Conservation (phyloP, 2,113 vertebrate species). For the Protobothrops mucrosquamatus region DNA sequence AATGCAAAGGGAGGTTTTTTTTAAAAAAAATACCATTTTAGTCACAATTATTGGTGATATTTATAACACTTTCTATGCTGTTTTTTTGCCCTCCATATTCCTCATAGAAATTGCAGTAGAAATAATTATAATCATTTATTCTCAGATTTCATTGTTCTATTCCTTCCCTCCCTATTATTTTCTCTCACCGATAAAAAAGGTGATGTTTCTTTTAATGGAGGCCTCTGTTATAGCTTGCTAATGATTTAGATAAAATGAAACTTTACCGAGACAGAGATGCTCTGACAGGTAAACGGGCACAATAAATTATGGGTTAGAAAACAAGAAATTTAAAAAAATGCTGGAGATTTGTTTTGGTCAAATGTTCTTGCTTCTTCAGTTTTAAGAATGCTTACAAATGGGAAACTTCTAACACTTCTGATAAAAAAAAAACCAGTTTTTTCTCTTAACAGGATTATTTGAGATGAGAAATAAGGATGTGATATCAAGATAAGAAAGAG, state of each 20-base stretch:
- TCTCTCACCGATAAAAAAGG: slow-evolving; percentile 26
- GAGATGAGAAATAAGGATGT: not conserved
- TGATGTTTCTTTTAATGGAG: slow-evolving; percentile 37
- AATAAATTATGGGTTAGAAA: not conserved
- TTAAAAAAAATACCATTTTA: slow-evolving; percentile 25
- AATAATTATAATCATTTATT: slow-evolving; percentile 50
- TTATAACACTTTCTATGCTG: slow-evolving; percentile 29
- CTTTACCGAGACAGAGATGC: not conserved
- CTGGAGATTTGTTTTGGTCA: not conserved
- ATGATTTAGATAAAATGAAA: not conserved
- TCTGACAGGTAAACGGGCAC: not conserved
- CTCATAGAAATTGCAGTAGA: slow-evolving; percentile 40
- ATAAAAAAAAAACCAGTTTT: not conserved
- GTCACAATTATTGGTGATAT: slow-evolving; percentile 17
- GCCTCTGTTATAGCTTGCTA: slow-evolving; percentile 9
- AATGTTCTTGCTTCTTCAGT: not conserved
- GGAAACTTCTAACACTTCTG: not conserved
- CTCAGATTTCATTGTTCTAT: slow-evolving; percentile 57
- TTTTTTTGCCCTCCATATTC: slow-evolving; percentile 42
- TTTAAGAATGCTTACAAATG: not conserved
- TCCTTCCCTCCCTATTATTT: slow-evolving; percentile 44
- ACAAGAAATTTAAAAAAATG: not conserved
- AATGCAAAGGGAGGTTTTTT: slow-evolving; percentile 39
- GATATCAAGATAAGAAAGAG: not conserved
- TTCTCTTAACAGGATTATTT: not conserved